Evolutionary conservation across 2,888 invertebrate species (phyloP), one percentile per base, ranked within the genome.

Genomic region (Cancer borealis): DNA sequence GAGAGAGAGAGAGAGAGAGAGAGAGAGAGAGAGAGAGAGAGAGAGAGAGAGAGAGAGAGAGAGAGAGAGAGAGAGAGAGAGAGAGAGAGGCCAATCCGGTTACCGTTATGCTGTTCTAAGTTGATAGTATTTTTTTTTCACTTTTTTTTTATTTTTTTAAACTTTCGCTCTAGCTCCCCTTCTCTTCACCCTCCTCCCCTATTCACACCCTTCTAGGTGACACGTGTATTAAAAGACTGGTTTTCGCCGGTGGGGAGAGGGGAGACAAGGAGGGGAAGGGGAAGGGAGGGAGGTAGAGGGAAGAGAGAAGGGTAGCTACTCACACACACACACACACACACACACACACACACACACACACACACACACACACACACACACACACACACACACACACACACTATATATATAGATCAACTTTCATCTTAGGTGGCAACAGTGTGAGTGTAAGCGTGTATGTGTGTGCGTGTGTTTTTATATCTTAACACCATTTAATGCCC

Each of bases 31-130:
- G n/a, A 66, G 66, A 66, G n/a, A 66, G n/a, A 66, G n/a, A 66
- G n/a, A 66, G 66, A 66, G n/a, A 66, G n/a, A 66, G 66, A 66
- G n/a, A 66, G n/a, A 66, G 66, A 66, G n/a, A 66, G n/a, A 66
- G n/a, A 66, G n/a, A 66, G 66, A 66, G n/a, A 66, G n/a, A 66
- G 17, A 66, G n/a, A 21, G 66, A 66, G n/a, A 66, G n/a, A 66
- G 66, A 21, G n/a, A 66, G 17, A 66, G 66, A 6, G n/a, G 17
- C 4, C 10, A 14, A 17, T 54, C 17, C 10, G 54, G 17, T 66
- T 66, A 66, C 66, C 66, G 17, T 17, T 66, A 66, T 17, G 66
- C 21, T 5, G 17, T 14, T 66, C 66, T 66, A 66, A 17, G 12
- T 66, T 66, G 10, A 2, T 6, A 49, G 3, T 49, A 49, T 10